Evolutionary conservation across 2,888 invertebrate genomes (phyloP).

Genomic region (Sarcophaga subvicina): DNA sequence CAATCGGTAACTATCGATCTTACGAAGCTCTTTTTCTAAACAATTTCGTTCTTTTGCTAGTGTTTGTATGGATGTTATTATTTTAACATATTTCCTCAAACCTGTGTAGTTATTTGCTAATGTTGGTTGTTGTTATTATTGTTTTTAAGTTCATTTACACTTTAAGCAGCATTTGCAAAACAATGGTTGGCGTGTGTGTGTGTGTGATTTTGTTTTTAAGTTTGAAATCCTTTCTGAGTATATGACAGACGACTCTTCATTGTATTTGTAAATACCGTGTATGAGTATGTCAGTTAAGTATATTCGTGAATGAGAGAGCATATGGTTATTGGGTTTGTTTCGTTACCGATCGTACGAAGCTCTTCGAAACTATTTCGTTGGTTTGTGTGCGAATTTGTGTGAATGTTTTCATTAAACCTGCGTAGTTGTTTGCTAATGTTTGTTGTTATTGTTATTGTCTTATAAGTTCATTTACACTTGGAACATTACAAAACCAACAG

Average conservation of each 20-base stretch:
- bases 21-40: too few species aligned
- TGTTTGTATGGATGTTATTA: not conserved
- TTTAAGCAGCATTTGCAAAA: constrained; percentile 18
- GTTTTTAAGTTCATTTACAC: constrained; percentile 56
- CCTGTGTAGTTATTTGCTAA: not conserved
- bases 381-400: not conserved
- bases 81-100: too few species aligned
- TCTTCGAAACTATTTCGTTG: too few species aligned
- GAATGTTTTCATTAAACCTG: constrained; percentile 6
- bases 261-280: too few species aligned
- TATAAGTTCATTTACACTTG: constrained; percentile 58
- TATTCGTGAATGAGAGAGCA: too few species aligned
- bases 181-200: not conserved
- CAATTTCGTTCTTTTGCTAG: too few species aligned
- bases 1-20: too few species aligned
- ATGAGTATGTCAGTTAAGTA: too few species aligned
- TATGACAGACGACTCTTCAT: too few species aligned
- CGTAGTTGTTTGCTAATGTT: not conserved
- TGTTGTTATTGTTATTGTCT: constrained; percentile 16
- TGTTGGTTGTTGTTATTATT: not conserved
- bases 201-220: not conserved
- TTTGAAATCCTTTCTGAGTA: constrained; percentile 23
- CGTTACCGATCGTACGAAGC: too few species aligned
- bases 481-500: not conserved
- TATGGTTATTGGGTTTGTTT: too few species aligned